Conservation (phyloP, 2,888 invertebrate species). For the Drosophila formosana region DNA sequence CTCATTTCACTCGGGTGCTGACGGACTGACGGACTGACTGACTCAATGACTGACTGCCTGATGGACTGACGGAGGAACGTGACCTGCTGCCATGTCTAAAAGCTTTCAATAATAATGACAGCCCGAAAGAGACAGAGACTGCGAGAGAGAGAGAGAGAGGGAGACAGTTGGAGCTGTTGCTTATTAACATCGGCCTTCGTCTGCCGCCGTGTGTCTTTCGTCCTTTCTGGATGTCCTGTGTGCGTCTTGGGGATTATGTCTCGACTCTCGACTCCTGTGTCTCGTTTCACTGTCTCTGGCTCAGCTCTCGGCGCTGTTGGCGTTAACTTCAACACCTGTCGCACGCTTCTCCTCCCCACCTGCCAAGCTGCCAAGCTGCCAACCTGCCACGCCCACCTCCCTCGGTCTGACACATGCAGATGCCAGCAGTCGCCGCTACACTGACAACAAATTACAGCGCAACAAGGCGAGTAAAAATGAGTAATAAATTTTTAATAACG, state of each 20-base stretch:
- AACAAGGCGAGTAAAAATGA: neutral
- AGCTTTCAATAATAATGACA: slow-evolving; percentile 78
- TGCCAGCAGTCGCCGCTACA: neutral
- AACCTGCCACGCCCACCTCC: neutral
- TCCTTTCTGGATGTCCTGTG: slow-evolving; percentile 20
- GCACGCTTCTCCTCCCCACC: slow-evolving; percentile 9
- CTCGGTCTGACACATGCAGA: slow-evolving; percentile 1
- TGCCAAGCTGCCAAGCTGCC: neutral
- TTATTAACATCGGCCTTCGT: slow-evolving; percentile 51
- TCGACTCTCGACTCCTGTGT: slow-evolving; percentile 27
- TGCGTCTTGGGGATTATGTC: slow-evolving; percentile 64
- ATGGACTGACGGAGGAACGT: slow-evolving; percentile 54
- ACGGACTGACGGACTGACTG: slow-evolving; percentile 35
- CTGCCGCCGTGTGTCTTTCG: neutral
- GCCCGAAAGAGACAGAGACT: neutral
- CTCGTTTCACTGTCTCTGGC: slow-evolving; percentile 8
- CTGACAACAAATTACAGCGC: neutral
- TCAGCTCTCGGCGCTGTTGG: slow-evolving; percentile 15
- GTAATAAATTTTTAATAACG: neutral
- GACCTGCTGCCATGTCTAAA: slow-evolving; percentile 76
- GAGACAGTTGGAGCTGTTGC: slow-evolving; percentile 36
- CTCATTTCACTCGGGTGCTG: slow-evolving; percentile 66
- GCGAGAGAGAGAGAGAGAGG: neutral
- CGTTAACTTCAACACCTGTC: slow-evolving; percentile 62
- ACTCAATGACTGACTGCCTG: slow-evolving; percentile 13